These are phyloP conservation scores for Esox masquinongy DNA, from an alignment of 2,797 vertebrate species.

Conservation along the genomic window DNA sequence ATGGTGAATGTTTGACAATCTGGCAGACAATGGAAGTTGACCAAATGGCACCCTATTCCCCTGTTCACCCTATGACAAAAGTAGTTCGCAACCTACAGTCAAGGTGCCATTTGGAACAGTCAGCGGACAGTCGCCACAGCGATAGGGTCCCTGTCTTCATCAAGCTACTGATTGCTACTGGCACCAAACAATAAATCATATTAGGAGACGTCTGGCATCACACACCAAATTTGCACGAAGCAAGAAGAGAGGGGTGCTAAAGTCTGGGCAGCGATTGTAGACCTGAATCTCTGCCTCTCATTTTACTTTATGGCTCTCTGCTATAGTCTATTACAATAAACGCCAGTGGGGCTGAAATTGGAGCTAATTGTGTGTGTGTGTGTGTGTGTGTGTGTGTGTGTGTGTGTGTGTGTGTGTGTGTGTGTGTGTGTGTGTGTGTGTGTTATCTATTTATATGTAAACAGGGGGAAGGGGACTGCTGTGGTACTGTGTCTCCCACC, in stretches of 20 bases:
- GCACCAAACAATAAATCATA: conserved; percentile 36
- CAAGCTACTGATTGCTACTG: conserved; percentile 31
- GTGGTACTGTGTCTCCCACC: conserved; percentile 60
- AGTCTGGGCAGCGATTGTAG: conserved; percentile 43
- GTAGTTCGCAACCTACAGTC: background rate
- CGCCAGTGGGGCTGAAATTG: conserved; percentile 54
- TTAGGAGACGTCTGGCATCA: conserved; percentile 39
- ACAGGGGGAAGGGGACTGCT: conserved; percentile 17
- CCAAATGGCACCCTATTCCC: background rate
- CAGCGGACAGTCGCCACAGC: conserved; percentile 32
- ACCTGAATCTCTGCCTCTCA: conserved; percentile 41
- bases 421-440: conserved; percentile 6
- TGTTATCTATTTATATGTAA: too few species aligned
- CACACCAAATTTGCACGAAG: conserved; percentile 49
- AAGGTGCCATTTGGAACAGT: conserved; percentile 5
- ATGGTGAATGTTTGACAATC: too few species aligned
- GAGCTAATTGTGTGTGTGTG: conserved; percentile 57
- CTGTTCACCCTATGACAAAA: background rate
- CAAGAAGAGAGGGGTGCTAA: conserved; percentile 32
- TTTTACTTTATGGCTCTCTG: conserved; percentile 55
- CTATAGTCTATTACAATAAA: conserved; percentile 50
- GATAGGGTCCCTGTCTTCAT: conserved; percentile 34
- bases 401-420: conserved; percentile 4
- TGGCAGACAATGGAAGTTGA: background rate
- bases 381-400: conserved; percentile 17